These are phyloP conservation scores for Coelogynopora nodosa DNA, from an alignment of 2,888 invertebrate genomes.

Conservation along the genomic window DNA sequence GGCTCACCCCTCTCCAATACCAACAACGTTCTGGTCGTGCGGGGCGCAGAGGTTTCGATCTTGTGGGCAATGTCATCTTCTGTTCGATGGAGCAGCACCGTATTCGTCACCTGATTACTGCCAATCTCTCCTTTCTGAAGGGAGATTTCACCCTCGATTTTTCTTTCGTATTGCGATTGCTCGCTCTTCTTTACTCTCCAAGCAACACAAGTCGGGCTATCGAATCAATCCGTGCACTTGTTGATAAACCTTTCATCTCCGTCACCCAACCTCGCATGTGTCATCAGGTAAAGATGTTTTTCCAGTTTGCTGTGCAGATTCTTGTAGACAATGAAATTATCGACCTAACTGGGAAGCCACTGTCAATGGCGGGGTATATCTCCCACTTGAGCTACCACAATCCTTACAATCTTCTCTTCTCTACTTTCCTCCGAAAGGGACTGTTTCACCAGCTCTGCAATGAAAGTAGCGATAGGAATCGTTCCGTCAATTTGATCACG, in stretches of 20 bases:
- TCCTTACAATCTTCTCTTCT: background rate
- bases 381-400: constrained; percentile 15
- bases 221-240: background rate
- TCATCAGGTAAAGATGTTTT: background rate
- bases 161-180: background rate
- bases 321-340: background rate
- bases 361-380: background rate
- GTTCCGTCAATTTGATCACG: background rate
- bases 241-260: background rate
- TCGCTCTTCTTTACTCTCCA: background rate
- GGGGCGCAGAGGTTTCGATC: constrained; percentile 45
- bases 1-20: constrained; percentile 43
- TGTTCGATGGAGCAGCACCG: constrained; percentile 34
- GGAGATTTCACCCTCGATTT: constrained; percentile 32
- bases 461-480: background rate
- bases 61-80: constrained; percentile 41
- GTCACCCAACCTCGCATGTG: background rate
- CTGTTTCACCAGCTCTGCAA: background rate
- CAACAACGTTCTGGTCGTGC: constrained; percentile 44
- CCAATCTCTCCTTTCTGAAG: constrained; percentile 36
- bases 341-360: background rate
- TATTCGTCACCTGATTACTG: constrained; percentile 39
- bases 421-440: background rate
- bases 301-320: background rate
- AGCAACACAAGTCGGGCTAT: background rate